These are phyloP conservation scores for Siniperca scherzeri DNA, from an alignment of 2,797 vertebrate species.

Conservation along the genomic window DNA sequence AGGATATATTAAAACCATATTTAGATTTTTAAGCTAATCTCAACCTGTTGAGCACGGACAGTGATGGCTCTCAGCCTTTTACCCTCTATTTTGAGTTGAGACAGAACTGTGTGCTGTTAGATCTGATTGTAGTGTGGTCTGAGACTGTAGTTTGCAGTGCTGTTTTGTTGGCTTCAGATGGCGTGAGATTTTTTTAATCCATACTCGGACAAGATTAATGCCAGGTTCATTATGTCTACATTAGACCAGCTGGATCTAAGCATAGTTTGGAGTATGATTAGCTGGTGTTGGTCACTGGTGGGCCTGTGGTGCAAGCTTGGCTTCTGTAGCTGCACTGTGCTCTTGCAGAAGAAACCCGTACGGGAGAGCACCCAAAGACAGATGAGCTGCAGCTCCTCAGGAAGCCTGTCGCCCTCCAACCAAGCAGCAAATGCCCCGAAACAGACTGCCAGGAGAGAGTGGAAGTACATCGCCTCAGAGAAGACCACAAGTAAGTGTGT, in stretches of 20 bases:
- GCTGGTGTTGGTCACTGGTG: slow-evolving; percentile 51
- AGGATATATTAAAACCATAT: slow-evolving; percentile 22
- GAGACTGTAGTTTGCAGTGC: slow-evolving; percentile 45
- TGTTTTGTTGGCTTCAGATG: slow-evolving; percentile 46
- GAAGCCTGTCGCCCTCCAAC: slow-evolving; percentile 93
- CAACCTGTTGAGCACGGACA: background rate
- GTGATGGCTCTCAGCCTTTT: slow-evolving; percentile 7
- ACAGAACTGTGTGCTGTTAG: slow-evolving; percentile 22
- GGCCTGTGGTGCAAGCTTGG: slow-evolving; percentile 85
- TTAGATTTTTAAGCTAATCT: slow-evolving; percentile 28
- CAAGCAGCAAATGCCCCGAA: slow-evolving; percentile 91
- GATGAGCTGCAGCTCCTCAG: slow-evolving; percentile 94
- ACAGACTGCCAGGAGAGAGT: slow-evolving; percentile 93
- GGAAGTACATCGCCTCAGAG: slow-evolving; percentile 99
- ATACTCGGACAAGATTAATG: background rate
- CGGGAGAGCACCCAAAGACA: slow-evolving; percentile 97
- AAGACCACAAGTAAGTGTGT: slow-evolving; percentile 94
- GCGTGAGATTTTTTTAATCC: slow-evolving; percentile 8
- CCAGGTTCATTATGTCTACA: slow-evolving; percentile 1
- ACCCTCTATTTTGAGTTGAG: slow-evolving; percentile 24
- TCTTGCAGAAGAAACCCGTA: slow-evolving; percentile 98
- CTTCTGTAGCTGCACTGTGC: slow-evolving; percentile 96
- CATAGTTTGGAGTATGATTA: slow-evolving; percentile 33
- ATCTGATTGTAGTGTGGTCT: slow-evolving; percentile 14
- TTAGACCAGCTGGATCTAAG: slow-evolving; percentile 35